Evolutionary conservation across 2,113 vertebrate species (phyloP), one percentile per base, ranked within the genome.

Genomic region (Vidua macroura): DNA sequence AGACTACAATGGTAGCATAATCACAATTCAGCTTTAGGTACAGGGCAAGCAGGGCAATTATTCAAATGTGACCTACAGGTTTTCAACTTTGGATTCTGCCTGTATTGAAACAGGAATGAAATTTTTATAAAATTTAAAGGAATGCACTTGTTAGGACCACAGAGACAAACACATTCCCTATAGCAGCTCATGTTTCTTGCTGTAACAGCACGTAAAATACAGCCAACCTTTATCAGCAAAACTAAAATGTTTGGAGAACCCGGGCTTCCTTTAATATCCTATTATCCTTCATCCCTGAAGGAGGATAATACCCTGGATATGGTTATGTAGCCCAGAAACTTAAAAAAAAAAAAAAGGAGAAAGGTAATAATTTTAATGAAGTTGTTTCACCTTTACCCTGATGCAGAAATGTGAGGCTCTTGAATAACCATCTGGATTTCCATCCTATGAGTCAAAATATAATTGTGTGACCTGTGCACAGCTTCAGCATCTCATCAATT

Each of bases 51-150:
- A 63, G 87, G 2, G 2, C 78, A 84, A 35, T 73, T 77, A 96
- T 95, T 97, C 76, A 93, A 97, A 96, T 88, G 64, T 68, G 82
- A 86, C 90, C 82, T 92, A 81, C 44, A 79, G 39, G 58, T 66
- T 90, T 88, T 93, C 88, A 93, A 6, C 80, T 96, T 90, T 83
- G 62, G 94, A 79, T 83, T 82, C 83, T 70, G 53, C 53, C 52
- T 86, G 93, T 80, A 90, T 31, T 87, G 64, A 90, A 93, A 88
- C 52, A 33, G 92, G 74, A 86, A 88, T 74, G 10, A 93, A 92
- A 28, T 83, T 94, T 88, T 81, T 41, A n/a, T 80, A 76, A 85
- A 84, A 84, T 89, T 37, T 84, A 81, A 94, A 82, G 67, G n/a
- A 89, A 86, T 37, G 17, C 62, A 30, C 70, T 76, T 74, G 51